phyloP scores from a whole-genome alignment of 2,113 vertebrate genomes.

The Meles meles region DNA sequence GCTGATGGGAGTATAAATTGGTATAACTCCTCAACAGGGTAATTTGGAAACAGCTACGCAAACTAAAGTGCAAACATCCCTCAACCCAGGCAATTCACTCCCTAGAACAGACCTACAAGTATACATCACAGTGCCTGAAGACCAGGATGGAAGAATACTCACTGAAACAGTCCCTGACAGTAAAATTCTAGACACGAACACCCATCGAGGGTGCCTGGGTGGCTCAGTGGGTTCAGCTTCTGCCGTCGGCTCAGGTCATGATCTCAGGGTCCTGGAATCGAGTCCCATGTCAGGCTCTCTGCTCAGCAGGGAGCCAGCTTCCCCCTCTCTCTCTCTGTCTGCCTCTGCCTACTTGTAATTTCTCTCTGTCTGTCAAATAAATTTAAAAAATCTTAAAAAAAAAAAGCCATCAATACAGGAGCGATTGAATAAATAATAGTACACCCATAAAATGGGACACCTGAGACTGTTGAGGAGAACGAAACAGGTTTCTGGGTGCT shows the following conservation, averaged over 20 bases:
- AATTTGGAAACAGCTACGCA: background rate
- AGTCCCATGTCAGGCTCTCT: too few species aligned
- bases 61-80: background rate
- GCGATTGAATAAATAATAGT: background rate
- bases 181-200: background rate
- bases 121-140: background rate
- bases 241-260: too few species aligned
- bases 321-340: too few species aligned
- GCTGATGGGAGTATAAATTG: background rate
- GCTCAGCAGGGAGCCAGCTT: too few species aligned
- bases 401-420: background rate
- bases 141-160: background rate
- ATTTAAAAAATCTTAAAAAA: too few species aligned
- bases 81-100: background rate
- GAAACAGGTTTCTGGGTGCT: accelerated
- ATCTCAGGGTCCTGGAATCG: too few species aligned
- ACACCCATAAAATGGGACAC: background rate
- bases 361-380: too few species aligned
- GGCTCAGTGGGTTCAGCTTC: too few species aligned
- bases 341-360: too few species aligned
- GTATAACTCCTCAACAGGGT: background rate
- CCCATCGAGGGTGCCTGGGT: too few species aligned
- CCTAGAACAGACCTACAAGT: background rate
- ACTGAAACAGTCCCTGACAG: background rate
- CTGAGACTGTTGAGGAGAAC: background rate